Percentiles rank a stretch among this genome's conserved stretches.
These are phyloP conservation scores for Acrobasis suavella DNA, from an alignment of 2,888 invertebrate genomes.

Conservation along the genomic window DNA sequence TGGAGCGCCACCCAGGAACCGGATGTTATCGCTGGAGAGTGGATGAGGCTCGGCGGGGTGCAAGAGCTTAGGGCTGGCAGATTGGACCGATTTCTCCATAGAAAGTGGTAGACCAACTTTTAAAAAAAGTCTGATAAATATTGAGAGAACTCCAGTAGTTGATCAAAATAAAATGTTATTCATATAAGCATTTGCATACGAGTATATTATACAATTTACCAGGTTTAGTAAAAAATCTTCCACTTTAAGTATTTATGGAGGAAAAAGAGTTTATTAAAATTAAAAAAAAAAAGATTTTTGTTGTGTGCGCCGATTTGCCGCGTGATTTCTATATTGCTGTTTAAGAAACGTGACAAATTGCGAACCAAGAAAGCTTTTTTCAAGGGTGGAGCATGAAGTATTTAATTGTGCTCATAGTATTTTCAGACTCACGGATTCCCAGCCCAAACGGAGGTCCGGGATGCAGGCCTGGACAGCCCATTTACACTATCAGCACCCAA, in stretches of 20 bases:
- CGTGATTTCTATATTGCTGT: too few species aligned
- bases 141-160: background rate
- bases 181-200: too few species aligned
- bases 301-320: too few species aligned
- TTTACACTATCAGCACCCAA: conserved; percentile 22
- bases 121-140: background rate
- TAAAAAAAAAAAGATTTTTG: too few species aligned
- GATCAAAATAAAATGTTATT: background rate
- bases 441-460: background rate
- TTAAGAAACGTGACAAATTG: too few species aligned
- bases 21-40: conserved; percentile 56
- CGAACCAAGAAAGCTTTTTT: too few species aligned
- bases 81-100: background rate
- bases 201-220: too few species aligned
- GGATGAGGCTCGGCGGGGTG: conserved; percentile 24
- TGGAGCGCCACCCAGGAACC: conserved; percentile 62
- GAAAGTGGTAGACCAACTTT: too few species aligned
- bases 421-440: background rate
- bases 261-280: too few species aligned
- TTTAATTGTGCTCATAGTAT: background rate
- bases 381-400: too few species aligned
- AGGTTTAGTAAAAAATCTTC: too few species aligned
- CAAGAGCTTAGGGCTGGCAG: background rate
- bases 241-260: too few species aligned
- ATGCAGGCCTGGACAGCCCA: conserved; percentile 14